Evolutionary conservation across 2,888 invertebrate species (phyloP).

Genomic region (Acronicta leporina): DNA sequence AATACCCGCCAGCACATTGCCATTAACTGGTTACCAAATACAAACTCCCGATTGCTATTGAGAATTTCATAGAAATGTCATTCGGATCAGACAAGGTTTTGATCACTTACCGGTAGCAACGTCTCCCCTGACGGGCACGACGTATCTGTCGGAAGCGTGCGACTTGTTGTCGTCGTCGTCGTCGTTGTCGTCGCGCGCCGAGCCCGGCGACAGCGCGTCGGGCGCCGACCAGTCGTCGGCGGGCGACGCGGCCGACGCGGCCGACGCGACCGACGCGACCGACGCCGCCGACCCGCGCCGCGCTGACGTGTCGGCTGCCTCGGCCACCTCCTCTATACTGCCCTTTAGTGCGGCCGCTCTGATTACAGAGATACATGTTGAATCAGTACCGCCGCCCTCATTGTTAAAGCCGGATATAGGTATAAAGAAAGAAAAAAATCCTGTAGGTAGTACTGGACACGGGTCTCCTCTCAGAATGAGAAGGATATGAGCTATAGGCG

Average conservation of each 20-base stretch:
- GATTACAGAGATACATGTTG: conserved; percentile 7
- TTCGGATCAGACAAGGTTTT: not conserved
- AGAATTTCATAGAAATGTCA: too few relatives aligned
- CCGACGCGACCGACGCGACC: conserved; percentile 36
- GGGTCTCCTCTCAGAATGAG: too few relatives aligned
- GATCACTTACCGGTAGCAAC: conserved; percentile 54
- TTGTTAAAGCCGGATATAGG: too few relatives aligned
- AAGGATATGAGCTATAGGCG: too few relatives aligned
- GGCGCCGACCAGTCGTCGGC: conserved; percentile 74
- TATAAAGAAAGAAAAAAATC: too few relatives aligned
- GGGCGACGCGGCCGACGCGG: conserved; percentile 61
- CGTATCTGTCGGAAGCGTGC: conserved; percentile 62
- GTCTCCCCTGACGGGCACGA: conserved; percentile 72
- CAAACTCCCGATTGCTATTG: too few relatives aligned
- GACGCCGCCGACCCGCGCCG: conserved; percentile 72
- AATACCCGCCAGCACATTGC: too few relatives aligned
- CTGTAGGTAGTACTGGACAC: too few relatives aligned
- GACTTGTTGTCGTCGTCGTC: conserved; percentile 61
- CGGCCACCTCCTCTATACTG: conserved; percentile 59
- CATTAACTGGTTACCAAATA: too few relatives aligned
- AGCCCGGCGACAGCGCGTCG: conserved; percentile 81
- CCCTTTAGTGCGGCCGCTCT: conserved; percentile 82
- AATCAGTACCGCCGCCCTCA: too few relatives aligned
- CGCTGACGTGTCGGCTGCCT: conserved; percentile 42
- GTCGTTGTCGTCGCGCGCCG: conserved; percentile 72